Base-by-base conservation (phyloP, 2,888 invertebrate genomes). In the Schrankia costaestrigalis region DNA sequence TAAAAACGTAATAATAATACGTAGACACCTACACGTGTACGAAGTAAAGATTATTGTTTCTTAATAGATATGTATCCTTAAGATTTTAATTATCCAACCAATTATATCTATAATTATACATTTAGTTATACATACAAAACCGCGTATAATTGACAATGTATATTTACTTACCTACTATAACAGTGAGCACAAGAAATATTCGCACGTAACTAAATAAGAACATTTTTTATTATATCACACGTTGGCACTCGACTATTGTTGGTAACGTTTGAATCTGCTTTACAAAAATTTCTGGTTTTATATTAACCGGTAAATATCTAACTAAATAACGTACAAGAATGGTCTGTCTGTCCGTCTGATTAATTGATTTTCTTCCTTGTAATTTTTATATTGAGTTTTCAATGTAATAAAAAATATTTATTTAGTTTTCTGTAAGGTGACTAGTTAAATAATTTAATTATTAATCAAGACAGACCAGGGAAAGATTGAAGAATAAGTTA, bases 151-250 rank as follows among this genome's bases (percentile, higher is more conserved):
- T 3, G 22, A 11, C 9, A 33, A 17, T 10, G 3, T 1, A 29
- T 12, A 9, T 6, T 4, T 7, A 51, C 56, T 56, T 29, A 53
- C 53, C 53, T 3, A 37, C 10, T 0, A 35, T 26, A 22, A 37
- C 3, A 4, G 31, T 3, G 29, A 51, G 24, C 39, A 39, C 21
- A n/a, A 41, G 6, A 14, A 41, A 29, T 3, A 15, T 18, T 11
- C 3, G 7, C 9, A 36, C 10, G 11, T 31, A 10, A 11, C 37
- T 33, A 2, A 31, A 35, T 8, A 33, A 28, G 34, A 25, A 12
- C 52, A 52, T 52, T 23, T 32, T 30, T 13, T 6, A 4, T 4
- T 8, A 10, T 29, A n/a, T 26, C 6, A 29, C 17, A 12, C 26
- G 26, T 26, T 17, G 12, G 18, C 12, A 7, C 26, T 3, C 10